A percentile compares a stretch with the other conserved stretches of the same genome.
phyloP scores from a whole-genome alignment of 2,797 vertebrate genomes.

The Alfaro cultratus region DNA sequence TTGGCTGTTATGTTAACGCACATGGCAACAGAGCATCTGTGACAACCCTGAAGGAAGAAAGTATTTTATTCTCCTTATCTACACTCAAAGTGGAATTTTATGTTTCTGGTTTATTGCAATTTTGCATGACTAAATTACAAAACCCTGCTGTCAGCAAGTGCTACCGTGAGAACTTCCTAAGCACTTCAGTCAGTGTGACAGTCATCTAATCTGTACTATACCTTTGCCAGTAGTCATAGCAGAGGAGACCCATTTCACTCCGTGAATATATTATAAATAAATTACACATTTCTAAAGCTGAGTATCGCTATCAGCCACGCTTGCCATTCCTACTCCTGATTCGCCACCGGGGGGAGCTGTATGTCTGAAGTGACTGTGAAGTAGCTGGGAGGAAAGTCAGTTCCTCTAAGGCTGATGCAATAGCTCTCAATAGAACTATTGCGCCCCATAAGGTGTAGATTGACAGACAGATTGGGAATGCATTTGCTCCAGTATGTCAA shows the following conservation, averaged over 20 bases:
- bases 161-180: no score
- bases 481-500: not conserved
- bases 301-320: no score
- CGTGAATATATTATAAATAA: no score
- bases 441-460: no score
- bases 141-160: no score
- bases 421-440: not conserved
- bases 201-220: no score
- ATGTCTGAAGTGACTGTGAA: not conserved
- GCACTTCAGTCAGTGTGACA: no score
- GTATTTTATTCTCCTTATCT: not conserved
- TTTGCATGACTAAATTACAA: not conserved
- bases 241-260: no score
- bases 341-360: no score
- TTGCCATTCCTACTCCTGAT: not conserved
- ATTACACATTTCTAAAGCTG: no score
- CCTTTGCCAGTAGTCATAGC: no score
- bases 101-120: conserved; percentile 7
- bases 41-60: not conserved
- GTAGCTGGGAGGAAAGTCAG: not conserved
- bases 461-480: not conserved
- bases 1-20: not conserved
- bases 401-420: not conserved
- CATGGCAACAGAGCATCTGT: not conserved
- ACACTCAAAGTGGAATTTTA: not conserved